Conservation (phyloP, 2,113 vertebrate genomes). For the Elanus axillaris region DNA sequence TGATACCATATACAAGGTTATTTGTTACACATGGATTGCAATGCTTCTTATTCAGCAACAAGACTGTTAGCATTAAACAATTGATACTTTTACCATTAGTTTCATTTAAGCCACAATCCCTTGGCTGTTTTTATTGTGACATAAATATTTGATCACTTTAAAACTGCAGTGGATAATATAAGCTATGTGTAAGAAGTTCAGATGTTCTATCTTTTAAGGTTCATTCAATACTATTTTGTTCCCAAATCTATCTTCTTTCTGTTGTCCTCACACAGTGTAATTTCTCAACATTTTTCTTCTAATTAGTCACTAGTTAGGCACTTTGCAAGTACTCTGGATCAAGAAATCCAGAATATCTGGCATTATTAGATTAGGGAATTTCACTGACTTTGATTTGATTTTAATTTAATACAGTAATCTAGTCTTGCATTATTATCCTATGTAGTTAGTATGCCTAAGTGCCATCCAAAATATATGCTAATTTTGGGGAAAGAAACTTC, state of each 20-base stretch:
- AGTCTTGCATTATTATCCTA: not conserved
- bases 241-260: not conserved
- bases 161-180: not conserved
- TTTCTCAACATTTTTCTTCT: slow-evolving; percentile 8
- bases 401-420: slow-evolving; percentile 44
- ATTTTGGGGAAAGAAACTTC: not conserved
- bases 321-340: not conserved
- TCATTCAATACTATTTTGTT: not conserved
- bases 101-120: not conserved
- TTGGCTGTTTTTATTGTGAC: not conserved
- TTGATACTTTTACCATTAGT: not conserved
- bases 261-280: not conserved
- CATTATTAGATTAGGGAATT: slow-evolving; percentile 37
- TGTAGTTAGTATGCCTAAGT: not conserved
- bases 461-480: not conserved
- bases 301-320: slow-evolving; percentile 24
- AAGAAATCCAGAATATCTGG: slow-evolving; percentile 37
- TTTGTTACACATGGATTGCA: not conserved
- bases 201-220: not conserved
- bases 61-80: not conserved
- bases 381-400: slow-evolving; percentile 35
- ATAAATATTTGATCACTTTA: not conserved
- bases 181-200: not conserved
- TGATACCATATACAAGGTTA: not conserved
- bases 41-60: not conserved